A percentile compares a stretch with the other conserved stretches of the same genome.
These are phyloP conservation scores for Drosophila dives DNA, from an alignment of 2,888 invertebrate genomes.

Conservation along the genomic window DNA sequence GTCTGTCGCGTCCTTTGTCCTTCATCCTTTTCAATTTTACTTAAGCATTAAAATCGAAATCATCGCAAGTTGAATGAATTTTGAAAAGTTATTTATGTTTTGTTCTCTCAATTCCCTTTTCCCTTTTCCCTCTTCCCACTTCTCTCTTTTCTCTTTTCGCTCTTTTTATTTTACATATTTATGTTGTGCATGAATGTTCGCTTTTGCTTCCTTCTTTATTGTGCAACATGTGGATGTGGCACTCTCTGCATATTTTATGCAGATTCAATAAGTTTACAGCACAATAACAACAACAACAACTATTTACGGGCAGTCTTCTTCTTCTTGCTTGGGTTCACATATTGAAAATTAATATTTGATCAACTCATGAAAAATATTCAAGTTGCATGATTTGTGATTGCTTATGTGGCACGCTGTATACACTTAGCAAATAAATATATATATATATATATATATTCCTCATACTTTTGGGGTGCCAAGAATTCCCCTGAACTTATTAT, in stretches of 20 bases:
- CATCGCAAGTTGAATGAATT: slow-evolving; percentile 57
- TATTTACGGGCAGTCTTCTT: slow-evolving; percentile 21
- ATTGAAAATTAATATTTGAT: slow-evolving; percentile 76
- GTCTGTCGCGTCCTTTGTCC: neutral
- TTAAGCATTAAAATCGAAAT: slow-evolving; percentile 56
- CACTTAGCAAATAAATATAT: neutral
- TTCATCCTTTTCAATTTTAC: slow-evolving; percentile 46
- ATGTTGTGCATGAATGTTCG: neutral
- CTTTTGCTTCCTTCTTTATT: slow-evolving; percentile 13
- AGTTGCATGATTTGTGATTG: slow-evolving; percentile 33
- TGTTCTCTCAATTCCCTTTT: slow-evolving; percentile 28
- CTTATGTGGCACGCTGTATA: slow-evolving; percentile 22
- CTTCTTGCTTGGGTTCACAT: slow-evolving; percentile 32
- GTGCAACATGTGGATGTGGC: slow-evolving; percentile 43
- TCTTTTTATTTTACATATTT: neutral
- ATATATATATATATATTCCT: neutral
- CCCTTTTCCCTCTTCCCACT: neutral
- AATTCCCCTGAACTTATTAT: neutral
- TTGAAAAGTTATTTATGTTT: slow-evolving; percentile 58
- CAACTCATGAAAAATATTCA: slow-evolving; percentile 39
- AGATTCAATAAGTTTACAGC: slow-evolving; percentile 64
- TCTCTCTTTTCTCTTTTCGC: neutral
- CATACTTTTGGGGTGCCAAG: neutral
- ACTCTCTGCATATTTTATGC: slow-evolving; percentile 59
- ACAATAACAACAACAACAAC: slow-evolving; percentile 35